phyloP scores from a whole-genome alignment of 1,140 invertebrate genomes.

The Leptinotarsa defecta region DNA sequence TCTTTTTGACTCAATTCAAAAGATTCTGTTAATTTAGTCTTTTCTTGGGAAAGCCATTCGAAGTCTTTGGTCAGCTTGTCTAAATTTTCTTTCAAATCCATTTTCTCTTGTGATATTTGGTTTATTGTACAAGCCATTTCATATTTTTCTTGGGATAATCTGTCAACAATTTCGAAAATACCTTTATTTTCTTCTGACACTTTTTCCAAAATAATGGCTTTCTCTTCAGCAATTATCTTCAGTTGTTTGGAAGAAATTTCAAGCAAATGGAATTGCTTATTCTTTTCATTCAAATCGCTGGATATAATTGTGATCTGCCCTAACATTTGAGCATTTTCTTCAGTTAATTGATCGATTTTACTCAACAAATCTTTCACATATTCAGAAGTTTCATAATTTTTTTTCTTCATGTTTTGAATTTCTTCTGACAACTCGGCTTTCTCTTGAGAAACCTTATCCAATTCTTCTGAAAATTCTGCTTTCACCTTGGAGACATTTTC shows the following conservation, averaged over 20 bases:
- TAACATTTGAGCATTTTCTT: conserved; percentile 9
- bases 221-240: background rate
- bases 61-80: conserved; percentile 27
- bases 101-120: conserved; percentile 16
- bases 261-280: background rate
- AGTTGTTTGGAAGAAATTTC: conserved; percentile 11
- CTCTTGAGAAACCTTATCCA: conserved; percentile 25
- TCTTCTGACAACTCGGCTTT: conserved; percentile 25
- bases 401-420: conserved; percentile 23
- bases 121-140: conserved; percentile 15
- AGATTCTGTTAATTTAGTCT: conserved; percentile 27
- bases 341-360: conserved; percentile 9
- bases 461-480: conserved; percentile 32
- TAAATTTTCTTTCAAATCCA: conserved; percentile 22
- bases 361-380: conserved; percentile 14
- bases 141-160: conserved; percentile 21
- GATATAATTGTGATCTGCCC: conserved; percentile 13
- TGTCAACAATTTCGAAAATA: conserved; percentile 27
- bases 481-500: conserved; percentile 22
- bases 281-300: conserved; percentile 20
- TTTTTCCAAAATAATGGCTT: conserved; percentile 18
- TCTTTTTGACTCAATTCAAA: conserved; percentile 34
- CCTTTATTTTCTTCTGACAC: conserved; percentile 23
- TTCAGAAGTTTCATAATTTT: conserved; percentile 15
- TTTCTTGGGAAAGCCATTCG: conserved; percentile 19